Evolutionary conservation across 1,140 invertebrate species (phyloP).

Genomic region (Pachypeltis micranthus): DNA sequence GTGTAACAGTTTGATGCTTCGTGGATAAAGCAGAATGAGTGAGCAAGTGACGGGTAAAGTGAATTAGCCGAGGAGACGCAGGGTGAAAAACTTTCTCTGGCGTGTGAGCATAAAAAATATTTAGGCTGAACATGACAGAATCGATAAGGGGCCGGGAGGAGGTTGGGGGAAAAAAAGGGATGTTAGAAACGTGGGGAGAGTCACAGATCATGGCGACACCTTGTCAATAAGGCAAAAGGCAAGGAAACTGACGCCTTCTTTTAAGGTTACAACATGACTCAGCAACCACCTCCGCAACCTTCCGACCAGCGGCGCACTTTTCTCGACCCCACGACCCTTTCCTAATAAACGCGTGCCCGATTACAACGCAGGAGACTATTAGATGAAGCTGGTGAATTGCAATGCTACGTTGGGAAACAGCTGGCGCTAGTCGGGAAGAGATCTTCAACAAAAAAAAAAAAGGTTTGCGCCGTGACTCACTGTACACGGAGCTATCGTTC

Average conservation of each 20-base stretch:
- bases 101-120: conserved; percentile 7
- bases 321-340: too few species aligned
- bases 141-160: conserved; percentile 2
- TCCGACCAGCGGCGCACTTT: too few species aligned
- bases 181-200: conserved; percentile 7
- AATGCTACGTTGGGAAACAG: too few species aligned
- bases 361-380: too few species aligned
- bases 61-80: background rate
- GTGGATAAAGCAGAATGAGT: background rate
- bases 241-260: conserved; percentile 2
- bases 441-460: too few species aligned
- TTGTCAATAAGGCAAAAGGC: background rate
- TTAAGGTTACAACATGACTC: background rate
- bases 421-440: too few species aligned
- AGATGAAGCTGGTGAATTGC: too few species aligned
- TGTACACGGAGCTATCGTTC: too few species aligned
- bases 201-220: conserved; percentile 9
- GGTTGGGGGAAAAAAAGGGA: background rate
- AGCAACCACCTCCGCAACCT: too few species aligned
- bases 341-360: too few species aligned
- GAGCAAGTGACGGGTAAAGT: background rate
- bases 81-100: background rate
- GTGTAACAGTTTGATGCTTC: too few species aligned
- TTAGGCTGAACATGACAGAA: conserved; percentile 9
- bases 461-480: too few species aligned